phyloP scores from a whole-genome alignment of 2,797 vertebrate genomes.

The Phataginus tricuspis region DNA sequence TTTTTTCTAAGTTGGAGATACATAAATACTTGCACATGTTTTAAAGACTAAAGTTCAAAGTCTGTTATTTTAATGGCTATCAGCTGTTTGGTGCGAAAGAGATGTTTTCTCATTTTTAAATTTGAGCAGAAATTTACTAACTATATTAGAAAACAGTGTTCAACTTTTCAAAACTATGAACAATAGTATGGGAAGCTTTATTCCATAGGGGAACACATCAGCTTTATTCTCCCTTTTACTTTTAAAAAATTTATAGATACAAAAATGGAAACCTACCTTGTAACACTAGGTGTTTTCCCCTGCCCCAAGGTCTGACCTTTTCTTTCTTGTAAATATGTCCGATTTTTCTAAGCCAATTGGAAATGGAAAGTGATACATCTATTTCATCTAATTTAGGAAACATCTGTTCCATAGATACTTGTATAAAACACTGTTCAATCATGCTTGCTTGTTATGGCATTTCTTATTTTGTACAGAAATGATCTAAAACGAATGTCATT shows the following conservation, averaged over 20 bases:
- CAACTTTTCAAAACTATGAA: background rate
- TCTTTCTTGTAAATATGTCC: background rate
- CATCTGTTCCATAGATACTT: background rate
- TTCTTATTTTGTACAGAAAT: background rate
- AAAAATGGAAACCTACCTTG: constrained; percentile 28
- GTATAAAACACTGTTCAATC: background rate
- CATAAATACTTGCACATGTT: constrained; percentile 70
- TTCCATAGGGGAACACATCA: background rate
- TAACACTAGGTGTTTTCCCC: background rate
- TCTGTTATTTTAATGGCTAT: constrained; percentile 68
- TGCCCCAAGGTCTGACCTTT: background rate
- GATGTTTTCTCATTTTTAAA: constrained; percentile 25
- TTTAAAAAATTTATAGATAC: background rate
- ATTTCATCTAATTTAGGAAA: background rate
- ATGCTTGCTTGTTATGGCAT: background rate
- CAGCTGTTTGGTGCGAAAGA: constrained; percentile 57
- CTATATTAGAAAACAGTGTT: constrained; percentile 51
- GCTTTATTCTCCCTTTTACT: background rate
- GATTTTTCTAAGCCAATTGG: background rate
- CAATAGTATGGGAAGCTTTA: background rate
- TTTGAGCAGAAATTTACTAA: constrained; percentile 46
- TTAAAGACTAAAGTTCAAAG: constrained; percentile 66
- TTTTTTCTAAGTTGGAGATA: constrained; percentile 61
- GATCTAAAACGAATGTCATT: background rate
- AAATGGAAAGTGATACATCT: background rate